Evolutionary conservation across 2,113 vertebrate species (phyloP), one percentile per base, ranked within the genome.

Genomic region (Dicentrarchus labrax): DNA sequence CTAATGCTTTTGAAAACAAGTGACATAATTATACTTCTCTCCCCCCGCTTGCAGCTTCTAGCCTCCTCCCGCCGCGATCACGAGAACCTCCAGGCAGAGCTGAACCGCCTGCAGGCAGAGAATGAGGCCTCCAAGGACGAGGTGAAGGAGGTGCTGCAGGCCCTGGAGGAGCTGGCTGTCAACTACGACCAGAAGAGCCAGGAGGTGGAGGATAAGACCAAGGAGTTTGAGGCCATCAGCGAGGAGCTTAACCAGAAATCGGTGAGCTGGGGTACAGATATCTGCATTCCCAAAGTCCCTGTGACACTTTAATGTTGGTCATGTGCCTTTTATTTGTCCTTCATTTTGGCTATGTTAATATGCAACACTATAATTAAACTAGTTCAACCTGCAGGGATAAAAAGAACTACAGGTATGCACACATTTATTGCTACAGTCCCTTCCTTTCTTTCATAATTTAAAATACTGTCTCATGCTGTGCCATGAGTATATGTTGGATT

Each of bases 161-260:
- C 98, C 16, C 95, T 99, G 83, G 98, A 99, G 90, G 98, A 99
- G 87, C 96, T 99, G 86, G 98, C 98, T 22, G 98, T 99, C 85
- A 99, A 99, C 92, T 99, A 99, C 15, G 98, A 99, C 89, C 98
- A 99, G 93, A 99, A 99, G 88, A 98, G 97, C 86, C 98, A 99
- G 94, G 98, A 99, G 95, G 98, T 98, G 85, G 98, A 99, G 94
- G 98, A 99, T 65, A 99, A 98, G 87, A 97, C 97, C 84, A 98
- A 97, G 93, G 97, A 99, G 74, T 99, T 97, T 5, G 98, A 99
- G 75, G 78, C 96, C 62, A 96, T 99, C 86, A 99, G 97, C 79
- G 98, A 99, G n/a, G 98, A 99, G 79, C 96, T 99, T n/a, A 97
- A 95, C 95, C 98, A 98, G 90, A 99, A 99, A 96, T 99, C 98